Evolutionary conservation across 2,888 invertebrate species (phyloP).

Genomic region (Synergus gifuensis): DNA sequence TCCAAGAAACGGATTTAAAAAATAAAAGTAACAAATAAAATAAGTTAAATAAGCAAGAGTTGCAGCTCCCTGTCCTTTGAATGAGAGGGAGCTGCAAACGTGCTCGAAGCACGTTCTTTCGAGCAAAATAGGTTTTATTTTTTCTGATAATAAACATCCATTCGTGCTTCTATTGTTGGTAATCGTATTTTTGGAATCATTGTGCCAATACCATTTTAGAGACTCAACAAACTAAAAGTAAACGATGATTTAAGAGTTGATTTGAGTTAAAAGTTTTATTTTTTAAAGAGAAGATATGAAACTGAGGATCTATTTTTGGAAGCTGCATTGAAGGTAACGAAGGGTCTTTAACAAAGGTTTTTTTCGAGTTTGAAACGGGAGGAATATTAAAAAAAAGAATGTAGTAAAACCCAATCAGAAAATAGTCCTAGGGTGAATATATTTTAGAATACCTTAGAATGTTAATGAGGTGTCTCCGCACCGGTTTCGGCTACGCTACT

Average conservation of each 20-base stretch:
- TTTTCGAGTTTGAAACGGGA: not conserved
- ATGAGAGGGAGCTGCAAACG: constrained; percentile 23
- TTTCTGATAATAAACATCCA: constrained; percentile 27
- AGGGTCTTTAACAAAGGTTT: not conserved
- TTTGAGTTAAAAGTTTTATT: too few species aligned
- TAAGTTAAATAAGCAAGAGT: not conserved
- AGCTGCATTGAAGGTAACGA: not conserved
- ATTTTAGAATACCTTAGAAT: constrained; percentile 32
- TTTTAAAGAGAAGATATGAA: too few species aligned
- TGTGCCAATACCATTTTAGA: not conserved
- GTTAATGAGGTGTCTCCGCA: constrained; percentile 20
- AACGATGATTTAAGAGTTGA: too few species aligned
- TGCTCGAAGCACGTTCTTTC: constrained; percentile 30
- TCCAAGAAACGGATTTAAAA: constrained; percentile 14
- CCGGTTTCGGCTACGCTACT: constrained; percentile 20
- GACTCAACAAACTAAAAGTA: too few species aligned
- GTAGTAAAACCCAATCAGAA: constrained; percentile 14
- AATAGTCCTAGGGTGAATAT: constrained; percentile 30
- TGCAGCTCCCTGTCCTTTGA: not conserved
- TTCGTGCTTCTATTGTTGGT: constrained; percentile 34
- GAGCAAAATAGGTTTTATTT: constrained; percentile 8
- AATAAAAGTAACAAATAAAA: constrained; percentile 20
- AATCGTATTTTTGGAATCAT: constrained; percentile 23
- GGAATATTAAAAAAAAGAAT: constrained; percentile 23
- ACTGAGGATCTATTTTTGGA: not conserved